Percentiles rank a stretch among this genome's conserved stretches.
These are phyloP conservation scores for Gadus chalcogrammus DNA, from an alignment of 2,113 vertebrate species.

Conservation along the genomic window DNA sequence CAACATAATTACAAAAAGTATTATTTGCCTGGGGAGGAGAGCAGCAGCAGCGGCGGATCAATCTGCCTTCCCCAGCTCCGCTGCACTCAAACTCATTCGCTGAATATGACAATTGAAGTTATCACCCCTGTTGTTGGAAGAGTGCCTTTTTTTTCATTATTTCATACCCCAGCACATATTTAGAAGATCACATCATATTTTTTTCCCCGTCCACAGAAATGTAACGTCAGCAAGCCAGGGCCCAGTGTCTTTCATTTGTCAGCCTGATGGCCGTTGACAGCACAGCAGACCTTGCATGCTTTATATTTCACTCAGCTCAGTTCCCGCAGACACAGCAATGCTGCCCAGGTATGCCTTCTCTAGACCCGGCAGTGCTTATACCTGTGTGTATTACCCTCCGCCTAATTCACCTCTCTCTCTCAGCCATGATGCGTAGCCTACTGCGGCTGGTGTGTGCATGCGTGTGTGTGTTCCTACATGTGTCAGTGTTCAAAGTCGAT, in stretches of 20 bases:
- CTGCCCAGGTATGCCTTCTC: not conserved
- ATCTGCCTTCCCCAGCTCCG: not conserved
- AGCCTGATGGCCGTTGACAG: constrained; percentile 61
- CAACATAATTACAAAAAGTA: constrained; percentile 45
- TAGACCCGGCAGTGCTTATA: not conserved
- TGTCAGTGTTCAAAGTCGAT: too few species aligned
- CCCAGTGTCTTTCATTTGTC: constrained; percentile 72
- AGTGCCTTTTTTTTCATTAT: not conserved
- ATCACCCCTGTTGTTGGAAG: too few species aligned
- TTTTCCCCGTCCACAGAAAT: constrained; percentile 11
- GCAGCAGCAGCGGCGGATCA: constrained; percentile 21
- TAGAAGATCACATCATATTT: constrained; percentile 40
- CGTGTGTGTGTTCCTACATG: not conserved
- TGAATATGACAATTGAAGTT: too few species aligned
- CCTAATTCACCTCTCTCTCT: too few species aligned
- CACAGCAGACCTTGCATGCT: constrained; percentile 43
- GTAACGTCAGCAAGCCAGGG: constrained; percentile 66
- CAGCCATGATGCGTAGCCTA: too few species aligned
- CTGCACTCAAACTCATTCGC: too few species aligned
- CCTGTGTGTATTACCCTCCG: too few species aligned
- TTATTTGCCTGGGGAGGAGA: constrained; percentile 22
- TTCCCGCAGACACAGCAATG: constrained; percentile 23
- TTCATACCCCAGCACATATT: constrained; percentile 41
- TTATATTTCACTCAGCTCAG: constrained; percentile 27
- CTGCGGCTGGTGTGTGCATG: not conserved